Conservation (phyloP, 2,113 vertebrate species). For the Malurus melanocephalus region DNA sequence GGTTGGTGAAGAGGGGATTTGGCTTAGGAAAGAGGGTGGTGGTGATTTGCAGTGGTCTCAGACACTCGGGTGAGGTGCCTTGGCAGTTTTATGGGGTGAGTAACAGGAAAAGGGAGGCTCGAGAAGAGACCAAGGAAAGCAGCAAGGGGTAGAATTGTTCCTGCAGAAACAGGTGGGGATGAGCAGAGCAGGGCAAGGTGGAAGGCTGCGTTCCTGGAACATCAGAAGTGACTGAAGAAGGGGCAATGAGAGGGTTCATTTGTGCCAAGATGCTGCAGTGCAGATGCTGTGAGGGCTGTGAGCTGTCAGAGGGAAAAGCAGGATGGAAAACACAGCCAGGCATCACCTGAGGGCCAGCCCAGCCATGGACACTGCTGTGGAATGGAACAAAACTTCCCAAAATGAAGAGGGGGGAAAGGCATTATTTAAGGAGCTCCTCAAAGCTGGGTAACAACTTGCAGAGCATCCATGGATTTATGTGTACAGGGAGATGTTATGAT, state of each 20-base stretch:
- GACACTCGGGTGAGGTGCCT: not conserved
- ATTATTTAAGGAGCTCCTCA: not conserved
- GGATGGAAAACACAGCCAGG: not conserved
- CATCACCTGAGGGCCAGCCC: not conserved
- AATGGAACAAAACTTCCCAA: not conserved
- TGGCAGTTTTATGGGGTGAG: not conserved
- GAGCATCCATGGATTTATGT: not conserved
- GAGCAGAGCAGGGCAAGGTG: not conserved
- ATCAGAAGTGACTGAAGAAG: not conserved
- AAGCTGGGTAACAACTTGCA: not conserved
- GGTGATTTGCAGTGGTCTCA: not conserved
- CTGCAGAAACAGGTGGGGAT: not conserved
- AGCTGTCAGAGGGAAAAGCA: not conserved
- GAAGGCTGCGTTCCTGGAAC: not conserved
- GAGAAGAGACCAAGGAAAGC: not conserved
- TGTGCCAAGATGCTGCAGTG: not conserved
- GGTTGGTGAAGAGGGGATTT: not conserved
- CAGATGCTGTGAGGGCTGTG: not conserved
- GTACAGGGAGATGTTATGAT: not conserved
- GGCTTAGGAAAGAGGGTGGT: not conserved
- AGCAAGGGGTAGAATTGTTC: not conserved
- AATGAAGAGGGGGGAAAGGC: not conserved
- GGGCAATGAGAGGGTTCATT: not conserved
- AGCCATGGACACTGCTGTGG: not conserved
- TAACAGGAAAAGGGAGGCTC: not conserved